Evolutionary conservation across 2,113 vertebrate genomes (phyloP).

Genomic region (Rhinolophus ferrumequinum): DNA sequence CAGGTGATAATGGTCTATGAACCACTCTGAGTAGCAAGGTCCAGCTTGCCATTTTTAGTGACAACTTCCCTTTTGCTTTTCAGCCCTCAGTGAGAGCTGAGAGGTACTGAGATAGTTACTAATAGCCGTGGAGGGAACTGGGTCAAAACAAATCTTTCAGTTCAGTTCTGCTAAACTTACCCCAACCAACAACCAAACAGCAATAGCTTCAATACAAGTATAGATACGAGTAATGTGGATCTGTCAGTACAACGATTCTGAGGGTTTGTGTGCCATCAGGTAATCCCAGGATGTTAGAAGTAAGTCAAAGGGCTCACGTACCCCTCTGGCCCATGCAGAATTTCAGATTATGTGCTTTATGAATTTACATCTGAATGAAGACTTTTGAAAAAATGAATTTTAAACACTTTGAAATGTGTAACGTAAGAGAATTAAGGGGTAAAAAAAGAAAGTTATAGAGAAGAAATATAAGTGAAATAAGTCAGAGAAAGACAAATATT

Average conservation of each 20-base stretch:
- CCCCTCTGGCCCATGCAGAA: neutral
- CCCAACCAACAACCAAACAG: neutral
- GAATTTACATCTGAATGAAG: neutral
- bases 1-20: neutral
- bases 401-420: conserved; percentile 19
- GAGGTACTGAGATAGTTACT: neutral
- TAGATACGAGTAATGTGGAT: neutral
- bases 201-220: neutral
- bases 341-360: neutral
- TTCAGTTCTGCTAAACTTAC: neutral
- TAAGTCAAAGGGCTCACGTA: neutral
- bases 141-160: neutral
- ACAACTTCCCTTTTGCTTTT: neutral
- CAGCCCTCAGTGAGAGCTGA: neutral
- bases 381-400: neutral
- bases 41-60: neutral
- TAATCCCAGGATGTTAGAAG: neutral
- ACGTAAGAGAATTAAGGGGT: neutral
- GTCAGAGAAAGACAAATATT: neutral
- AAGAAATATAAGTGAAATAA: conserved; percentile 16
- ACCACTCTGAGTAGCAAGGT: neutral
- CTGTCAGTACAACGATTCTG: neutral
- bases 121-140: neutral
- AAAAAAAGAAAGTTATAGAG: neutral
- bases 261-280: neutral